phyloP scores from a whole-genome alignment of 64 coral and sea anemone genomes.

The Orbicella faveolata region DNA sequence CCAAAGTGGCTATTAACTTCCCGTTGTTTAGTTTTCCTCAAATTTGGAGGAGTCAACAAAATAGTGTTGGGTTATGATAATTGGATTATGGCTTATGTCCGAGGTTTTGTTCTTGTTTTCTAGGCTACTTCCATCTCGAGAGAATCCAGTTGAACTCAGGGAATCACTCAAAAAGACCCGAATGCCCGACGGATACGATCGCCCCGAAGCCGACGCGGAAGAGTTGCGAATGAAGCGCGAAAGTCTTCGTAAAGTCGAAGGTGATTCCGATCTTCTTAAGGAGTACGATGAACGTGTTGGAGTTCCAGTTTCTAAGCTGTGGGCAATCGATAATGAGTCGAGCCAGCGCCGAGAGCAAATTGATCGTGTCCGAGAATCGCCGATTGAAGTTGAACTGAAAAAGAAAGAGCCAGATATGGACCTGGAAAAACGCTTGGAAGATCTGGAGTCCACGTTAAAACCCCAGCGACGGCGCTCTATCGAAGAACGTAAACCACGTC shows the following conservation, averaged over 20 bases:
- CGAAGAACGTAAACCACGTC: slow-evolving; percentile 46
- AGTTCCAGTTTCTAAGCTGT: slow-evolving; percentile 82
- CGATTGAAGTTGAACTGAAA: slow-evolving; percentile 46
- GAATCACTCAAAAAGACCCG: slow-evolving; percentile 76
- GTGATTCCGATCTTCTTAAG: slow-evolving; percentile 58
- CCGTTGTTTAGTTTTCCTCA: too few species aligned
- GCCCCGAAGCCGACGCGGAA: slow-evolving; percentile 36
- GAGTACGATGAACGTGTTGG: slow-evolving; percentile 81
- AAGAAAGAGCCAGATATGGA: slow-evolving; percentile 53
- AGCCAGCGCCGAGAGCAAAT: slow-evolving; percentile 53
- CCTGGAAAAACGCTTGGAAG: slow-evolving; percentile 61
- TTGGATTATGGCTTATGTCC: too few species aligned
- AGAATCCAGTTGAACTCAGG: slow-evolving; percentile 70
- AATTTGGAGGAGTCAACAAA: too few species aligned
- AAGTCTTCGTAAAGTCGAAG: slow-evolving; percentile 81
- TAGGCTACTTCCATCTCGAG: slow-evolving; percentile 78
- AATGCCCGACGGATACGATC: slow-evolving; percentile 23
- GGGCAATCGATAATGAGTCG: slow-evolving; percentile 83
- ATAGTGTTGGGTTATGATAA: too few species aligned
- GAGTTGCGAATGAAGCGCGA: slow-evolving; percentile 77
- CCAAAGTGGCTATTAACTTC: too few species aligned
- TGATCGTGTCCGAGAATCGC: slow-evolving; percentile 50
- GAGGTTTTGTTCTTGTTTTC: background rate
- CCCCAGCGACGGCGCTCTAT: slow-evolving; percentile 47
- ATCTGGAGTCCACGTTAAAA: slow-evolving; percentile 42